phyloP scores from a whole-genome alignment of 2,888 invertebrate genomes.

The Epistrophe eligans region DNA sequence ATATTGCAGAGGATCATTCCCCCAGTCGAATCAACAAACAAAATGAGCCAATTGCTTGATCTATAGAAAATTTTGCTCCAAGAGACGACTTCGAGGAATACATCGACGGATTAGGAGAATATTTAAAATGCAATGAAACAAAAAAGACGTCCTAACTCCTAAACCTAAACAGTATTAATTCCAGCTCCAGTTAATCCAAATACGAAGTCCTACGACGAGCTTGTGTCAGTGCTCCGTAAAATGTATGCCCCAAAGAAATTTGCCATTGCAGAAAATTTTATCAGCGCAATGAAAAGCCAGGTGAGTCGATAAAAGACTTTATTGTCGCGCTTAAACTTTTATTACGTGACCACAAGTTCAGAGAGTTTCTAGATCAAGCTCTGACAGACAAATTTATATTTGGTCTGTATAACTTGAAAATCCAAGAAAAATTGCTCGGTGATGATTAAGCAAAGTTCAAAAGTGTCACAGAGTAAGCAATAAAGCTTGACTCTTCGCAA shows the following conservation, averaged over 20 bases:
- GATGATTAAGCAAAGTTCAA: constrained; percentile 38
- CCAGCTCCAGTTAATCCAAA: constrained; percentile 16
- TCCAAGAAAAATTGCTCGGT: constrained; percentile 37
- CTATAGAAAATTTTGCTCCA: constrained; percentile 32
- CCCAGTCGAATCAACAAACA: too few relatives aligned
- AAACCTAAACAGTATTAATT: constrained; percentile 8
- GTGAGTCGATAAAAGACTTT: constrained; percentile 12
- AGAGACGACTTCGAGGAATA: constrained; percentile 44
- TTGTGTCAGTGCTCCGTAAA: constrained; percentile 13
- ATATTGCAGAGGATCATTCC: too few relatives aligned
- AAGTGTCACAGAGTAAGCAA: constrained; percentile 1
- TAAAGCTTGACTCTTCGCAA: constrained; percentile 27
- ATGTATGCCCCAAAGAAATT: constrained; percentile 31
- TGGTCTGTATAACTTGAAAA: constrained; percentile 25
- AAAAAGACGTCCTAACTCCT: neutral
- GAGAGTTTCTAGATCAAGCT: constrained; percentile 24
- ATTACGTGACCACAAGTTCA: constrained; percentile 9
- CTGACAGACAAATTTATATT: constrained; percentile 35
- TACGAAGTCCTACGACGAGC: constrained; percentile 15
- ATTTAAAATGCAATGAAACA: constrained; percentile 33
- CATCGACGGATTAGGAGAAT: constrained; percentile 38
- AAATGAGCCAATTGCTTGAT: constrained; percentile 14
- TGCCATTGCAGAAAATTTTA: constrained; percentile 36
- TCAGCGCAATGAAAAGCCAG: constrained; percentile 25
- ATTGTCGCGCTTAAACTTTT: constrained; percentile 23